Percentiles rank a stretch among this genome's conserved stretches.
Evolutionary conservation across 2,888 invertebrate species (phyloP).

Genomic region (Nephrocerus scutellatus): DNA sequence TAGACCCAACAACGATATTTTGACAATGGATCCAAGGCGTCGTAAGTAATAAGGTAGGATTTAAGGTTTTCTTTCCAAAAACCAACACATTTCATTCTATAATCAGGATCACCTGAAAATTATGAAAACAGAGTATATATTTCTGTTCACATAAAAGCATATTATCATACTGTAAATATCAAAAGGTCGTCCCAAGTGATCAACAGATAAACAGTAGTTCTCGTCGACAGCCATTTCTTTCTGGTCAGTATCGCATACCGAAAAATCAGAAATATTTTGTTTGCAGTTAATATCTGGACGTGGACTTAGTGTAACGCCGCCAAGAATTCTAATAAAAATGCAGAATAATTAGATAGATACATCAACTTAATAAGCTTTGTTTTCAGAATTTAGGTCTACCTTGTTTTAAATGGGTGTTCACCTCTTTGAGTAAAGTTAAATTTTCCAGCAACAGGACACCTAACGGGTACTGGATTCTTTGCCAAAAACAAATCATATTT

Average conservation of each 20-base stretch:
- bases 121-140: background rate
- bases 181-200: conserved; percentile 87
- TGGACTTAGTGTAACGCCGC: conserved; percentile 90
- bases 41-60: conserved; percentile 92
- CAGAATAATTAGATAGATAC: conserved; percentile 12
- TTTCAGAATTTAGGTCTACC: conserved; percentile 25
- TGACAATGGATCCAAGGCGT: conserved; percentile 91
- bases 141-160: background rate
- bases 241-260: conserved; percentile 91
- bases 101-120: conserved; percentile 70
- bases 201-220: conserved; percentile 93
- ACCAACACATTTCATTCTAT: conserved; percentile 93
- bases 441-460: conserved; percentile 95
- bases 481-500: conserved; percentile 75
- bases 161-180: conserved; percentile 69
- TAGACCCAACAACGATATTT: conserved; percentile 98
- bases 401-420: conserved; percentile 84
- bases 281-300: conserved; percentile 89
- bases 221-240: conserved; percentile 92
- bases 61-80: conserved; percentile 97
- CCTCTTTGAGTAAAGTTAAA: conserved; percentile 89
- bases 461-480: conserved; percentile 83
- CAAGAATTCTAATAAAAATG: conserved; percentile 64
- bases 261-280: conserved; percentile 89
- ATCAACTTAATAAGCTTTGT: background rate